Base-by-base conservation (phyloP, 2,888 invertebrate genomes). In the Hermodice carunculata region DNA sequence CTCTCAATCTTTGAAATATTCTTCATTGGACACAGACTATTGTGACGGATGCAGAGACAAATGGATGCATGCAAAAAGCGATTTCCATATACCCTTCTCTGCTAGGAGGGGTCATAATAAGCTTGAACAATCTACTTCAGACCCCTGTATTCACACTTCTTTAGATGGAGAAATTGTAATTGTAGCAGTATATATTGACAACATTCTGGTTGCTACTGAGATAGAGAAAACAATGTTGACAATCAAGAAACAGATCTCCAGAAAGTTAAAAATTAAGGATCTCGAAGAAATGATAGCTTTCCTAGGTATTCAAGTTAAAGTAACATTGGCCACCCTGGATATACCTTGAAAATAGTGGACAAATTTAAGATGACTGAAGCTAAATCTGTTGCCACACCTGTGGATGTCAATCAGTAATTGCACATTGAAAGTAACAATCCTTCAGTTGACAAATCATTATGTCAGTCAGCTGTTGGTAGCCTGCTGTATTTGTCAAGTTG, bases 181-280 rank as follows among this genome's bases (percentile, higher is more conserved):
- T 31, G 22, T 69, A 24, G 67, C 67, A 22, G 60, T 68, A 1
- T 67, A 69, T 58, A 64, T 69, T 46, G 69, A 63, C 57, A 54
- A 59, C 31, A 29, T 63, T 6, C 61, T 70, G 1, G 34, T 58
- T 17, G 43, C 65, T 11, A 43, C 66, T 2, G 46, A 62, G 42
- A 24, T 34, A 28, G 66, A 70, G 31, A 3, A 24, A 11, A 37
- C 61, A 17, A 3, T 65, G 53, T 19, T 19, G 44, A 46, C 29
- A 14, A 26, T 49, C 4, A 48, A 57, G 51, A 19, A 37, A 26
- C 34, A 49, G 17, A 60, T 60, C 29, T 49, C 60, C 22, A 28
- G 29, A n/a, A n/a, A 48, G 40, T 69, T 69, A 54, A 40, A 22
- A 17, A 58, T 67, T 59, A 68, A 58, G 28, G 58, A 69, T 34